Evolutionary conservation across 1,140 invertebrate genomes (phyloP), one percentile per base, ranked within the genome.

Genomic region (Hydropsyche tenuis): DNA sequence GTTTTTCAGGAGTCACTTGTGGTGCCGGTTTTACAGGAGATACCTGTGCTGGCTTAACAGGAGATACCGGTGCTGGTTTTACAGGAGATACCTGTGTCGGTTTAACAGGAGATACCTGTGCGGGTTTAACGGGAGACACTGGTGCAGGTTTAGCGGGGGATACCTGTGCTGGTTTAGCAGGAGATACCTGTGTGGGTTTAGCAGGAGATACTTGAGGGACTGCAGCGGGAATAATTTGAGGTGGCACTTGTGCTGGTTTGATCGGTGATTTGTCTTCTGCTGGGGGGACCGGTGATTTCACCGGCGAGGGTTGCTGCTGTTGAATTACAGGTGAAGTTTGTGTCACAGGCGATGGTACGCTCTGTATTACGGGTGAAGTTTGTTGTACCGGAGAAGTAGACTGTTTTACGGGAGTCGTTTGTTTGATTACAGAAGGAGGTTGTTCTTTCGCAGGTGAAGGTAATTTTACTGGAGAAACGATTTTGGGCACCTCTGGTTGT

Each of bases 381-480:
- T 43, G 14, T 65, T 65, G 42, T 42, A 65, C 63, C 0, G 63
- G 30, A 23, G 63, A 65, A 60, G 25, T 9, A n/a, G n/a, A 16
- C 20, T 22, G 9, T 63, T 72, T 63, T 1, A 71, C 53, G 9
- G 69, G 51, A 12, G 51, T 60, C 1, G 64, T 14, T 20, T 69
- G 64, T 0, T n/a, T 4, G 43, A 45, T 66, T 22, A 2, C 64
- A 43, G 30, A 16, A 20, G 16, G 18, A 45, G 23, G 20, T 1
- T 46, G n/a, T 22, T 63, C 46, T 56, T 75, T 75, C 12, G 18
- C 69, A 3, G 74, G 74, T 16, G 69, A 68, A 25, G 68, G 53
- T 63, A 42, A 14, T n/a, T 53, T 53, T 53, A 53, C 48, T 5
- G 48, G 48, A 9, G 48, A 53, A 53, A 53, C 48, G 12, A 53